Evolutionary conservation across 2,113 vertebrate genomes (phyloP).

Genomic region (Nesogale talazaci): DNA sequence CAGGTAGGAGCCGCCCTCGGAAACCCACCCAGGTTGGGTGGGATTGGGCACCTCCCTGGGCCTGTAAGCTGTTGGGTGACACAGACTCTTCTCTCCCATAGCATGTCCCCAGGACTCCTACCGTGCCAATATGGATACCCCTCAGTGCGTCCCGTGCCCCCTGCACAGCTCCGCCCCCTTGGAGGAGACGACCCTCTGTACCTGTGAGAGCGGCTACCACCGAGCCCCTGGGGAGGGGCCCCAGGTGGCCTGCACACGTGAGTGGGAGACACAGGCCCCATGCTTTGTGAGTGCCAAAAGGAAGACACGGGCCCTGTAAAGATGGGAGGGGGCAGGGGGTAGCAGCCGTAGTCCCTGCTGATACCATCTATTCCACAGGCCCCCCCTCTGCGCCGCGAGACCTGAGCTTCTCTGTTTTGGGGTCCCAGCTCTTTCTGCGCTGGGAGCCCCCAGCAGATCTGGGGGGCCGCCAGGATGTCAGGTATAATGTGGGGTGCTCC

Average conservation of each 20-base stretch:
- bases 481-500: conserved; percentile 85
- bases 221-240: conserved; percentile 82
- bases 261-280: conserved; percentile 48
- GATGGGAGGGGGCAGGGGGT: neutral
- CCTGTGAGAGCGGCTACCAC: conserved; percentile 84
- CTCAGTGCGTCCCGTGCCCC: conserved; percentile 85
- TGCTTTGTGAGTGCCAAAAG: too few relatives aligned
- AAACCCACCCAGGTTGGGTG: neutral
- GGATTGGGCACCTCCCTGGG: neutral
- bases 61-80: accelerated
- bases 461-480: conserved; percentile 85
- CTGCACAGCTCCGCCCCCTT: conserved; percentile 78
- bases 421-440: conserved; percentile 84
- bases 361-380: conserved; percentile 74
- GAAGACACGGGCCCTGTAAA: too few relatives aligned
- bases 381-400: conserved; percentile 86
- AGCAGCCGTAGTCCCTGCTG: neutral
- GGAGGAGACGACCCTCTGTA: conserved; percentile 80
- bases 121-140: conserved; percentile 72
- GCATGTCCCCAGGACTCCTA: conserved; percentile 86
- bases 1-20: conserved; percentile 60
- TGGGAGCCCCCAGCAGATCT: conserved; percentile 86
- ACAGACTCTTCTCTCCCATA: conserved; percentile 56
- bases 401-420: conserved; percentile 84
- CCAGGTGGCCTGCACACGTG: conserved; percentile 85